Evolutionary conservation across 1,140 invertebrate species (phyloP).

Genomic region (Tetragnatha versicolor): DNA sequence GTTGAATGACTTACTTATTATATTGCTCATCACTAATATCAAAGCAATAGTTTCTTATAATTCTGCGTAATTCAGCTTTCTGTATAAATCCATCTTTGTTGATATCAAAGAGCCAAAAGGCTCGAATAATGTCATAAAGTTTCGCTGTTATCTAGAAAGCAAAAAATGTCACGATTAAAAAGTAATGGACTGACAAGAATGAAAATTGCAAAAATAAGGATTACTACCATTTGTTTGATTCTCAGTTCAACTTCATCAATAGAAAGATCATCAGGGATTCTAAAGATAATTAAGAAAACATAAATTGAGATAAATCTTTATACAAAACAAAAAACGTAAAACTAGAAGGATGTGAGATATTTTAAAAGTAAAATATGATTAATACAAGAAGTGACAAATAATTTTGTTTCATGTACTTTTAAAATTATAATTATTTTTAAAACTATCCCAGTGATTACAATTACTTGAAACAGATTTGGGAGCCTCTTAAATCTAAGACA

Average conservation of each 20-base stretch:
- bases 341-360: too few species aligned
- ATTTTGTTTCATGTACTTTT: too few species aligned
- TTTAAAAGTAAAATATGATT: too few species aligned
- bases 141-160: conserved; percentile 28
- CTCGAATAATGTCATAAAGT: conserved; percentile 28
- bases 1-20: conserved; percentile 31
- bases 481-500: too few species aligned
- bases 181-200: background rate
- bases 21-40: conserved; percentile 31
- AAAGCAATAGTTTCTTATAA: conserved; percentile 48
- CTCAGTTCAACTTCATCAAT: conserved; percentile 40
- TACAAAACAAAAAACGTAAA: background rate
- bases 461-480: too few species aligned
- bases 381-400: too few species aligned
- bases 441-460: too few species aligned
- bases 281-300: background rate
- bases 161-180: too few species aligned
- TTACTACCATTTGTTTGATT: conserved; percentile 34
- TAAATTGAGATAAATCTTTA: background rate
- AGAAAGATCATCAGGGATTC: conserved; percentile 15
- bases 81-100: conserved; percentile 52
- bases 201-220: background rate
- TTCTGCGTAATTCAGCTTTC: conserved; percentile 30
- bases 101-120: conserved; percentile 44
- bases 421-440: too few species aligned